phyloP scores from a whole-genome alignment of 1,140 invertebrate species.

The Sesamia nonagrioides region DNA sequence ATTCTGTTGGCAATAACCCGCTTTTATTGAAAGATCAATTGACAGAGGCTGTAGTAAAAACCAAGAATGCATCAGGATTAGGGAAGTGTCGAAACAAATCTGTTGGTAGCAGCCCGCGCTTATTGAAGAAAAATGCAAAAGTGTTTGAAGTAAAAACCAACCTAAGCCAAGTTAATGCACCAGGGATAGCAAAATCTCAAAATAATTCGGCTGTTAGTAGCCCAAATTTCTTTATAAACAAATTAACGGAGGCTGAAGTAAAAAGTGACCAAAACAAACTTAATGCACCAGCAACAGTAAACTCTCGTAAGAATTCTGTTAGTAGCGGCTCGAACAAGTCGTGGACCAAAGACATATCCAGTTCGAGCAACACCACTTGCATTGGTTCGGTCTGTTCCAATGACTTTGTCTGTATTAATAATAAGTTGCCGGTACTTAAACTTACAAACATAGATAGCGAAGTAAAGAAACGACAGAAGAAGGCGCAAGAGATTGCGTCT shows the following conservation, averaged over 20 bases:
- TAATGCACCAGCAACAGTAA: neutral
- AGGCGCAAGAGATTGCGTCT: neutral
- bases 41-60: no score
- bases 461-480: neutral
- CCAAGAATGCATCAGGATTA: no score
- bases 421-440: constrained; percentile 69
- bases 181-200: no score
- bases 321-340: constrained; percentile 60
- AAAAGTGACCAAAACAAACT: neutral
- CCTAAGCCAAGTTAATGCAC: no score
- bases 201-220: no score
- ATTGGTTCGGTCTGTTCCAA: constrained; percentile 62
- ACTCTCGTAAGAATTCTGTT: constrained; percentile 56
- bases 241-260: neutral
- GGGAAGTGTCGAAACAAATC: constrained; percentile 54
- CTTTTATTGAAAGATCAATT: no score
- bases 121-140: no score
- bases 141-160: no score
- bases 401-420: constrained; percentile 70
- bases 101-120: constrained; percentile 48
- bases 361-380: constrained; percentile 67
- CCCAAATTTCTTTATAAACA: no score
- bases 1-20: no score
- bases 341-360: constrained; percentile 77
- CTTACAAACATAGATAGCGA: constrained; percentile 56